A percentile compares a stretch with the other conserved stretches of the same genome.
Conservation (phyloP, 2,113 vertebrate genomes). For the Gracilinanus agilis region DNA sequence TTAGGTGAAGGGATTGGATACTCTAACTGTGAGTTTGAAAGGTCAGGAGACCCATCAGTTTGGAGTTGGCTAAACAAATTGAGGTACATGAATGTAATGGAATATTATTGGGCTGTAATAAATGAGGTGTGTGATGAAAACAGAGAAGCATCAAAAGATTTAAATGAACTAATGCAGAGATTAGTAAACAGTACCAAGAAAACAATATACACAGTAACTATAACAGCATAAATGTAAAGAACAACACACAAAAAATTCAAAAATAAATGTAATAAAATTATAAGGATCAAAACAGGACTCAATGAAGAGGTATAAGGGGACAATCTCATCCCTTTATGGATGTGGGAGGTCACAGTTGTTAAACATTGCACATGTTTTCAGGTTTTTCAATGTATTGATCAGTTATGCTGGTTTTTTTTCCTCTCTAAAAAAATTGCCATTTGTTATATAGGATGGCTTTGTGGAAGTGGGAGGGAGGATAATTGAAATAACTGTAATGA, state of each 20-base stretch:
- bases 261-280: background rate
- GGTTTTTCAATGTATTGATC: background rate
- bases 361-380: background rate
- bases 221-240: background rate
- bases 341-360: background rate
- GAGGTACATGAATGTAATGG: background rate
- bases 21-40: background rate
- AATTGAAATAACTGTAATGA: background rate
- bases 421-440: background rate
- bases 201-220: background rate
- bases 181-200: background rate
- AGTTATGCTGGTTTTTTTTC: background rate
- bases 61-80: background rate
- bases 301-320: background rate
- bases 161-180: background rate
- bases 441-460: background rate
- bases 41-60: background rate
- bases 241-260: background rate
- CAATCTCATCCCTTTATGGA: background rate
- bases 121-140: background rate
- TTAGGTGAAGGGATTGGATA: background rate
- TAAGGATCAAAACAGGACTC: background rate
- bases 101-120: background rate
- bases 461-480: background rate
- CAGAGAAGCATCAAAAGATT: background rate